These are phyloP conservation scores for Haliclona indistincta DNA, from an alignment of 37 sponge, comb jelly and placozoan genomes.

Conservation along the genomic window DNA sequence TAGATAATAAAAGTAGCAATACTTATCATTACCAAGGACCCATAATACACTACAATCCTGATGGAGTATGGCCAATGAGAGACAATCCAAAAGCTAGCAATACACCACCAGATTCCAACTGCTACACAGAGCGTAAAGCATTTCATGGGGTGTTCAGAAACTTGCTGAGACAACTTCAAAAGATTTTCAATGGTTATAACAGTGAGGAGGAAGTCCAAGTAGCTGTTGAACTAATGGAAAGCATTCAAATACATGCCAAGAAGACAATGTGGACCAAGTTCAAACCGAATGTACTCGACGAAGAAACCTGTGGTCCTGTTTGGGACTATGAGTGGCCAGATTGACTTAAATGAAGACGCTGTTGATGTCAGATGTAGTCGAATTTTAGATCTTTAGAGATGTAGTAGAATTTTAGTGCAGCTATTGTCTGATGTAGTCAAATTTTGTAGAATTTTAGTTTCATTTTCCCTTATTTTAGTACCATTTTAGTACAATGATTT, in stretches of 20 bases:
- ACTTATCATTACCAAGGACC: constrained; percentile 5
- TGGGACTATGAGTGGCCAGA: constrained; percentile 71
- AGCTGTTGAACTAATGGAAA: constrained; percentile 25
- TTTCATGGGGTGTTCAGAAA: constrained; percentile 27
- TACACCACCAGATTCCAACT: neutral
- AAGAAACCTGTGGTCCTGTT: constrained; percentile 40
- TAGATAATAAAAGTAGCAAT: neutral
- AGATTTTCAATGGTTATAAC: constrained; percentile 13
- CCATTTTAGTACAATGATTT: too few species aligned
- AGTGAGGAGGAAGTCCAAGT: constrained; percentile 4
- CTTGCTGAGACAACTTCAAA: constrained; percentile 10
- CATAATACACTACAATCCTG: constrained; percentile 6
- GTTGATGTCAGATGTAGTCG: too few species aligned
- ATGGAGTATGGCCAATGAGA: constrained; percentile 46
- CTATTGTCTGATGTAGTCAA: too few species aligned
- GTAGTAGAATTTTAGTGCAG: too few species aligned
- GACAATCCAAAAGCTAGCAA: constrained; percentile 18
- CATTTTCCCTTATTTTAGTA: too few species aligned
- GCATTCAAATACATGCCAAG: constrained; percentile 19
- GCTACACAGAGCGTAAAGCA: constrained; percentile 12
- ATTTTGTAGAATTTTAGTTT: too few species aligned
- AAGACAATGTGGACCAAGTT: neutral
- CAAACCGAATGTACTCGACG: neutral
- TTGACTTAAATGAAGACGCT: too few species aligned
- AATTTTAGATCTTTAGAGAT: too few species aligned